These are phyloP conservation scores for Stegodyphus dumicola DNA, from an alignment of 1,140 invertebrate species.

Conservation along the genomic window DNA sequence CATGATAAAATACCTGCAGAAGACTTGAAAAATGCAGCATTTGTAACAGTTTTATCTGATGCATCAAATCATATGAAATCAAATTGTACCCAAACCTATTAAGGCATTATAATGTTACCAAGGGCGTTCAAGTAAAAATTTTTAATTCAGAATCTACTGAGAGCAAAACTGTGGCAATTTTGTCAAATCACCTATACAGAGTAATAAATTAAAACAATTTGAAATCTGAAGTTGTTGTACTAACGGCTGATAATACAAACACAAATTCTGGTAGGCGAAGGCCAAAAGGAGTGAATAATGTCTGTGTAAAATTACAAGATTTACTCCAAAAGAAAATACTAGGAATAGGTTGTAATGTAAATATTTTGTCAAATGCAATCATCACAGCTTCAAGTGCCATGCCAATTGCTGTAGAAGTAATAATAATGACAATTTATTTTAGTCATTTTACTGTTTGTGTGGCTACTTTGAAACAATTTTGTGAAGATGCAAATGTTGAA, in stretches of 20 bases:
- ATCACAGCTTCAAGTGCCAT: neutral
- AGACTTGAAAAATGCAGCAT: no score
- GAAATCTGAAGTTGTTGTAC: neutral
- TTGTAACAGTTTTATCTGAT: no score
- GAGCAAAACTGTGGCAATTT: conserved; percentile 14
- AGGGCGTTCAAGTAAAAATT: neutral
- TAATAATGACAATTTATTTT: conserved; percentile 28
- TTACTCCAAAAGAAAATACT: conserved; percentile 28
- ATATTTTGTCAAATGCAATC: conserved; percentile 30
- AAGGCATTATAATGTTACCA: neutral
- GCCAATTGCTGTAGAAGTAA: conserved; percentile 15
- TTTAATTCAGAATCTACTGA: conserved; percentile 15
- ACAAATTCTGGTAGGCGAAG: conserved; percentile 23
- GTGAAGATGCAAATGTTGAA: conserved; percentile 12
- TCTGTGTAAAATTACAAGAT: conserved; percentile 1
- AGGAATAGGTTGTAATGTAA: conserved; percentile 14
- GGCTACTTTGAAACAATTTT: conserved; percentile 18
- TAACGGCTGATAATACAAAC: conserved; percentile 15
- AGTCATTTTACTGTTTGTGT: conserved; percentile 10
- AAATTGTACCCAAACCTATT: neutral
- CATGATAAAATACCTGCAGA: no score
- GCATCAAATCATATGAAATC: no score
- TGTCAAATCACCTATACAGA: neutral
- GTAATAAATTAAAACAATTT: conserved; percentile 17
- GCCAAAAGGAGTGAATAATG: neutral